Conservation (phyloP, 2,797 vertebrate species). For the Gadopsis marmoratus region DNA sequence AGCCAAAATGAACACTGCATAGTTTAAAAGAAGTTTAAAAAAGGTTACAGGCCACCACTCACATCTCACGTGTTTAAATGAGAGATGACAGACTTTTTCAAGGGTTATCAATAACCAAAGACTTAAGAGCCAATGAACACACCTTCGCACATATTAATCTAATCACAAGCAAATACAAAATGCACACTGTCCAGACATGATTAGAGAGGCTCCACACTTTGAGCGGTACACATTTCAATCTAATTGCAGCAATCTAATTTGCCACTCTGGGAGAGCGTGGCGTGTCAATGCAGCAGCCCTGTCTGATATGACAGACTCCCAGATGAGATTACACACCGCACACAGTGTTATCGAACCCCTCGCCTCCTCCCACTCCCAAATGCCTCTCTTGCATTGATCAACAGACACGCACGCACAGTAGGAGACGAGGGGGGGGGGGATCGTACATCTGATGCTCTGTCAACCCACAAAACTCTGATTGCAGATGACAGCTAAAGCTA, state of each 20-base stretch:
- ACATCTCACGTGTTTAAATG: constrained; percentile 1
- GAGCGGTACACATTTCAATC: constrained; percentile 61
- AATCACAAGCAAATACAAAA: constrained; percentile 56
- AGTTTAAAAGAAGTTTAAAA: background rate
- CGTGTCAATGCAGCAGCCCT: constrained; percentile 67
- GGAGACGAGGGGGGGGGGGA: constrained; percentile 7
- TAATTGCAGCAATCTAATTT: constrained; percentile 80
- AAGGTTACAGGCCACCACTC: background rate
- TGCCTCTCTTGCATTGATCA: constrained; percentile 72
- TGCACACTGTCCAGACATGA: constrained; percentile 61
- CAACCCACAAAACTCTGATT: constrained; percentile 61
- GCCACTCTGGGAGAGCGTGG: constrained; percentile 65
- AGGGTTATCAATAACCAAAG: constrained; percentile 39
- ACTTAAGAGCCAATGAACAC: constrained; percentile 45
- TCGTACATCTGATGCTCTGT: constrained; percentile 62
- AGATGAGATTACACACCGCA: constrained; percentile 79
- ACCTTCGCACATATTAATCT: constrained; percentile 51
- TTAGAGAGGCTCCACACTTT: constrained; percentile 57
- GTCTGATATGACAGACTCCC: constrained; percentile 79
- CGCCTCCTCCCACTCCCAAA: constrained; percentile 57
- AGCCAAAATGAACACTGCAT: background rate
- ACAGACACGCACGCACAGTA: constrained; percentile 41
- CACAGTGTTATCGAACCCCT: constrained; percentile 72
- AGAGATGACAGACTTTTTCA: constrained; percentile 5
- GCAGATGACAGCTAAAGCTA: constrained; percentile 67